phyloP scores from a whole-genome alignment of 2,888 invertebrate species.

The Patella ulyssiponensis region DNA sequence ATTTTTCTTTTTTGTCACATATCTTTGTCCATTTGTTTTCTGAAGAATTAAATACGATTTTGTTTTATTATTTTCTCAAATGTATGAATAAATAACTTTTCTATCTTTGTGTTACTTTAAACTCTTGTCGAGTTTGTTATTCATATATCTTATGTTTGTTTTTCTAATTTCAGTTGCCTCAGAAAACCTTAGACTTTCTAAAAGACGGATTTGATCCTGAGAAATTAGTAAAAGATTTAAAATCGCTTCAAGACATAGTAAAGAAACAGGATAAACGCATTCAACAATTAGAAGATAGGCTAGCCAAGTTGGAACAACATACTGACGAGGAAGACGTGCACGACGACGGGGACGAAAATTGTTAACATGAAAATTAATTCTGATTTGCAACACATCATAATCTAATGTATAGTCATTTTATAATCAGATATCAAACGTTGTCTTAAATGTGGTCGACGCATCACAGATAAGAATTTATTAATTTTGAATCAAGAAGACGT shows the following conservation, averaged over 20 bases:
- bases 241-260: slow-evolving; percentile 53
- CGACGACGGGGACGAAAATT: slow-evolving; percentile 17
- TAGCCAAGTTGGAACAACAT: slow-evolving; percentile 46
- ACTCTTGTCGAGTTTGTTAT: background rate
- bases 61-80: background rate
- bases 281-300: slow-evolving; percentile 47
- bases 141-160: background rate
- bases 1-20: background rate
- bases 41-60: background rate
- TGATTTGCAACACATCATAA: no score
- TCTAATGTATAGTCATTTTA: no score
- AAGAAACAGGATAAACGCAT: slow-evolving; percentile 59
- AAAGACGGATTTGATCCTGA: slow-evolving; percentile 44
- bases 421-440: no score
- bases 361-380: background rate
- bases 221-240: slow-evolving; percentile 53
- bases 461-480: no score
- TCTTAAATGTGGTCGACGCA: no score
- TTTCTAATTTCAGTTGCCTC: background rate
- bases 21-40: background rate
- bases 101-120: background rate
- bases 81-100: slow-evolving; percentile 11
- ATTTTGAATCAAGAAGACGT: no score
- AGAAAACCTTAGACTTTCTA: background rate
- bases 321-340: slow-evolving; percentile 31